Base-by-base conservation (phyloP, 2,113 vertebrate genomes). In the Python bivittatus region DNA sequence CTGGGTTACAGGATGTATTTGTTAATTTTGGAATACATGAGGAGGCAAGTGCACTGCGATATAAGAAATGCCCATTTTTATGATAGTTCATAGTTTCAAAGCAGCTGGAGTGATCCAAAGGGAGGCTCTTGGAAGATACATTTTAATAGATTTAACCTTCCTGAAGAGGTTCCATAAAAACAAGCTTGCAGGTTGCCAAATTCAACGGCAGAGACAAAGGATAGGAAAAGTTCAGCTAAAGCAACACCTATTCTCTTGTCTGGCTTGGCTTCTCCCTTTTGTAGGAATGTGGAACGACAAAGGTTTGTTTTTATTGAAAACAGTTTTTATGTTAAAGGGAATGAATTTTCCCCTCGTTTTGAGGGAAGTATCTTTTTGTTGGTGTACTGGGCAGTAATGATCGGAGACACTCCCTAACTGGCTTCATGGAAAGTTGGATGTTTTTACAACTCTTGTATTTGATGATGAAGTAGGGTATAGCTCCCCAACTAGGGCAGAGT, bases 201-300 rank as follows among this genome's bases (percentile, higher is more conserved):
- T 56, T 93, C 89, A 91, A 92, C 33, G 90, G 12, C 27, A 38
- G 42, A 91, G 88, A 8, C 79, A 48, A 93, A 88, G 0, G 86
- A 42, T 23, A n/a, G 2, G 56, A 83, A 54, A 2, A 2, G 90
- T 93, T 86, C 93, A 68, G 86, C 33, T 88, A 90, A 94, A 92
- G 61, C 89, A 91, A 93, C 93, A 91, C 83, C 93, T 94, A 61
- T 92, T 64, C 84, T 53, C 52, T 15, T 87, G 42, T 60, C 44
- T 60, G n/a, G 56, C 85, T 61, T 48, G 56, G 68, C 23, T 20
- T 42, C 11, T 64, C 88, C 89, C 17, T 13, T 48, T 86, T 42
- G 68, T 12, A 90, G 89, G 93, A 94, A 68, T 56, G 87, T 0
- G 13, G 84, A 25, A 84, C 90, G 90, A 84, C 48, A 56, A 72